Conservation (phyloP, 1,140 invertebrate species). For the Lordiphosa stackelbergi region DNA sequence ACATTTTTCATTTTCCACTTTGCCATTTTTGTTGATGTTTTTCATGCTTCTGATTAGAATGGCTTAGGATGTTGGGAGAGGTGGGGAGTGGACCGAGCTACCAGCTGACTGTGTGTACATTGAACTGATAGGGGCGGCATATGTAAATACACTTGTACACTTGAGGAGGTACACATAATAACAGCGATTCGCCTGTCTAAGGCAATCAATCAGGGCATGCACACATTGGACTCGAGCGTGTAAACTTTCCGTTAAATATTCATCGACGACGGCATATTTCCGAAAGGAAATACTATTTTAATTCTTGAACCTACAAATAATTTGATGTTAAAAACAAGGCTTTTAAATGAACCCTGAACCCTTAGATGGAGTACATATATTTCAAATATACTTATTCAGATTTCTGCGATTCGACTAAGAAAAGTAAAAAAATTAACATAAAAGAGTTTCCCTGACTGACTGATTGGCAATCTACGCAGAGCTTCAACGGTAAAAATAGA, state of each 20-base stretch:
- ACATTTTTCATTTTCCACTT: slow-evolving; percentile 40
- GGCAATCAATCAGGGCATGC: slow-evolving; percentile 39
- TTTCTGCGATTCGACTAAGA: too few relatives aligned
- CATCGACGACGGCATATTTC: neutral
- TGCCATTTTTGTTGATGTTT: slow-evolving; percentile 24
- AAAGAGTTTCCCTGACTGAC: too few relatives aligned
- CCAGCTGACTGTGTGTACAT: slow-evolving; percentile 29
- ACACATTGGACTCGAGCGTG: slow-evolving; percentile 21
- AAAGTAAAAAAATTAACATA: too few relatives aligned
- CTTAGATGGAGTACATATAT: too few relatives aligned
- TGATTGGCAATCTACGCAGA: too few relatives aligned
- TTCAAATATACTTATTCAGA: too few relatives aligned
- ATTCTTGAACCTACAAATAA: too few relatives aligned
- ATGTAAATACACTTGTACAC: neutral
- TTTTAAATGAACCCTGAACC: too few relatives aligned
- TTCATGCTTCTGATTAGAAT: slow-evolving; percentile 31
- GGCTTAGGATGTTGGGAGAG: slow-evolving; percentile 4
- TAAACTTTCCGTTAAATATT: slow-evolving; percentile 26
- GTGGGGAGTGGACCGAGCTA: slow-evolving; percentile 18
- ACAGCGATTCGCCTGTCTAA: slow-evolving; percentile 3
- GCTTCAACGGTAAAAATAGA: too few relatives aligned
- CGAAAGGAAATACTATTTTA: too few relatives aligned
- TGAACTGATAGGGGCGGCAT: slow-evolving; percentile 20
- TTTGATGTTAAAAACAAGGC: too few relatives aligned
- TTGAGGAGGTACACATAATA: slow-evolving; percentile 2